A percentile compares a stretch with the other conserved stretches of the same genome.
Evolutionary conservation across 2,888 invertebrate species (phyloP).

Genomic region (Caenorhabditis sinica): DNA sequence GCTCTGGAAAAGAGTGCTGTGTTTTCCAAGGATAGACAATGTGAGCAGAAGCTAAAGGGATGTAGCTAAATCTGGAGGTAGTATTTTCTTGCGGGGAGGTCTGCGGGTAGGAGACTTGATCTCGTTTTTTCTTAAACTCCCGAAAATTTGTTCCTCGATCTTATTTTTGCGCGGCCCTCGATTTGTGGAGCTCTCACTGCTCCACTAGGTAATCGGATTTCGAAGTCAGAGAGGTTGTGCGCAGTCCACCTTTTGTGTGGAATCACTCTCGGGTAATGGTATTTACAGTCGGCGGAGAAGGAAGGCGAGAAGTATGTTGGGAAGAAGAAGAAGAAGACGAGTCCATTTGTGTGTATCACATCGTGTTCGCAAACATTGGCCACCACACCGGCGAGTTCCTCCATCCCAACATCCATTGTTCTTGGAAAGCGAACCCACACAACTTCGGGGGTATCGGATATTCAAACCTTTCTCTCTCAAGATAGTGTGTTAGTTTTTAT

Average conservation of each 20-base stretch:
- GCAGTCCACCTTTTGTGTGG: slow-evolving; percentile 53
- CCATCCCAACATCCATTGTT: slow-evolving; percentile 55
- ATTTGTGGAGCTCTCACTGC: slow-evolving; percentile 5
- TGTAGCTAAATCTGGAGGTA: slow-evolving; percentile 25
- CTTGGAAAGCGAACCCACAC: slow-evolving; percentile 64
- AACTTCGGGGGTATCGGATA: slow-evolving; percentile 63
- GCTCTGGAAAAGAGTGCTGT: slow-evolving; percentile 33
- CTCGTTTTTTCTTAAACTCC: slow-evolving; percentile 34
- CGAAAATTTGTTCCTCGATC: slow-evolving; percentile 29
- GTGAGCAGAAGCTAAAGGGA: slow-evolving; percentile 25
- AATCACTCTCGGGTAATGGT: slow-evolving; percentile 64
- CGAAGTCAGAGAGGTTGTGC: slow-evolving; percentile 44
- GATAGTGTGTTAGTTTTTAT: slow-evolving; percentile 38
- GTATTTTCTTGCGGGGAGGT: slow-evolving; percentile 24
- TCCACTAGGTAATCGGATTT: slow-evolving; percentile 58
- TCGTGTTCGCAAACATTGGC: slow-evolving; percentile 66
- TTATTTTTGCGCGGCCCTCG: slow-evolving; percentile 25
- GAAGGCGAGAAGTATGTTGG: slow-evolving; percentile 52
- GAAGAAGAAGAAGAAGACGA: slow-evolving; percentile 30
- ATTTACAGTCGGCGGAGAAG: slow-evolving; percentile 60
- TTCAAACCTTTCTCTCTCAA: slow-evolving; percentile 32
- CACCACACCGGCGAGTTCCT: slow-evolving; percentile 38
- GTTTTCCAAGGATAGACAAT: slow-evolving; percentile 33
- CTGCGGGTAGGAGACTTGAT: slow-evolving; percentile 30
- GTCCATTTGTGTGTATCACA: slow-evolving; percentile 68